Evolutionary conservation across 2,797 vertebrate species (phyloP).

Genomic region (Eupleurogrammus muticus): DNA sequence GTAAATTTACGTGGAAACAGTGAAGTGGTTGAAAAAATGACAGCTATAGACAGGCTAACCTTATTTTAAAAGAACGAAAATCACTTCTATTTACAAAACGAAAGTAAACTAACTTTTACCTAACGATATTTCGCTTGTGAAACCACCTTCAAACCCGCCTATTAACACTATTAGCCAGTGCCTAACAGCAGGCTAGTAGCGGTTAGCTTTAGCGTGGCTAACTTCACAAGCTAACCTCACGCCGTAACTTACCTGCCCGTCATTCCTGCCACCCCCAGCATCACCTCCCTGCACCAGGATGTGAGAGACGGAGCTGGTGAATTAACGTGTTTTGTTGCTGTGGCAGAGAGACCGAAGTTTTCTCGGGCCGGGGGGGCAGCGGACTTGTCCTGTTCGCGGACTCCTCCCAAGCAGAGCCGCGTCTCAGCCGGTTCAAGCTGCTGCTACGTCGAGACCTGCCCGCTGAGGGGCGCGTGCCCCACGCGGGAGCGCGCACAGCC

Average conservation of each 20-base stretch:
- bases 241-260: slow-evolving; percentile 80
- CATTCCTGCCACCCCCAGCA: slow-evolving; percentile 84
- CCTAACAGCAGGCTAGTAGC: neutral
- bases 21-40: neutral
- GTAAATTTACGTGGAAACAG: neutral
- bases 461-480: no score
- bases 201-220: slow-evolving; percentile 41
- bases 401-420: neutral
- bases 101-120: neutral
- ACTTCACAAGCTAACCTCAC: neutral
- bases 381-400: neutral
- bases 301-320: neutral
- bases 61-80: neutral
- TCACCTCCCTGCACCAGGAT: slow-evolving; percentile 56
- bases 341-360: neutral
- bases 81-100: no score
- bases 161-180: rapidly evolving
- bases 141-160: neutral
- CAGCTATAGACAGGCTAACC: neutral
- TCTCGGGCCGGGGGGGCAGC: no score
- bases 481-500: no score
- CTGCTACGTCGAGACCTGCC: no score
- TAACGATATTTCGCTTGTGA: neutral
- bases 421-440: no score
- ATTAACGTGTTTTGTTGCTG: neutral